A percentile compares a stretch with the other conserved stretches of the same genome.
Evolutionary conservation across 2,113 vertebrate species (phyloP).

Genomic region (Himantopus leucocephalus): DNA sequence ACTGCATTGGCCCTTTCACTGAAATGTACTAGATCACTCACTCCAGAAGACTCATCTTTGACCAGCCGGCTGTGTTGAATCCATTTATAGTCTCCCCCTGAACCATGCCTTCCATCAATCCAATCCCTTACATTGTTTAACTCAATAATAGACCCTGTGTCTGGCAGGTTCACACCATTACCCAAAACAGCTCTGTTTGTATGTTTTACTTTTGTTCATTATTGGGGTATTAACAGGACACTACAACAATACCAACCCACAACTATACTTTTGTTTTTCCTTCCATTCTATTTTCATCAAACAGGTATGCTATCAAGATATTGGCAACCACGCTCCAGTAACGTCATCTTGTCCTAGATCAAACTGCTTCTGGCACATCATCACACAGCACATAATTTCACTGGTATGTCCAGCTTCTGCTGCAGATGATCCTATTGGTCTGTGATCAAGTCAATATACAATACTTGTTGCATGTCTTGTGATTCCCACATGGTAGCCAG

Average conservation of each 20-base stretch:
- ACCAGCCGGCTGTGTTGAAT: not conserved
- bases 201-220: not conserved
- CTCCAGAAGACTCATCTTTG: not conserved
- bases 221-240: not conserved
- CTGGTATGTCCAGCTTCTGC: not conserved
- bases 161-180: not conserved
- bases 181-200: not conserved
- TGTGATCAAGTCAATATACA: not conserved
- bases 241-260: not conserved
- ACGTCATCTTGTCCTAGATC: not conserved
- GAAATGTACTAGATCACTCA: not conserved
- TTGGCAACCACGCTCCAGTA: fast-evolving
- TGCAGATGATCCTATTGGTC: not conserved
- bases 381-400: not conserved
- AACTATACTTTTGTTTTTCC: not conserved
- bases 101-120: not conserved
- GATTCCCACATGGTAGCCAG: not conserved
- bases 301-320: not conserved
- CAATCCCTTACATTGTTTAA: not conserved
- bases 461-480: not conserved
- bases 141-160: not conserved
- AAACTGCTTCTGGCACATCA: not conserved
- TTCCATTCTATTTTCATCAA: not conserved
- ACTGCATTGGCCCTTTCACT: not conserved
- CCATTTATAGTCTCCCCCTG: not conserved